Conservation (phyloP, 1,140 invertebrate genomes). For the Coenobita brevimanus region DNA sequence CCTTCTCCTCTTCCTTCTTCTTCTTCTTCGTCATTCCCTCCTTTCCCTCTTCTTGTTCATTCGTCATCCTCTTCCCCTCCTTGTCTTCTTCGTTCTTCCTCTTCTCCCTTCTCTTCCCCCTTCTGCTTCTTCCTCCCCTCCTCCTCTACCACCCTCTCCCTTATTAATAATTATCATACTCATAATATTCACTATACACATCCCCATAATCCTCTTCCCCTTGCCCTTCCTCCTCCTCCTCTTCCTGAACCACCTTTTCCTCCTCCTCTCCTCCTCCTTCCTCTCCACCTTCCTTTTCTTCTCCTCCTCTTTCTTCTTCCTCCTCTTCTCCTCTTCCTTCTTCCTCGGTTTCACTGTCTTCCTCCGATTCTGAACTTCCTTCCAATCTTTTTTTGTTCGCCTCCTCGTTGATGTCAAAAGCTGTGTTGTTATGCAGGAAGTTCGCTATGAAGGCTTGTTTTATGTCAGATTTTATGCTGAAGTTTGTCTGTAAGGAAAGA, state of each 20-base stretch:
- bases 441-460: constrained; percentile 18
- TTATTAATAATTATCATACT: background rate
- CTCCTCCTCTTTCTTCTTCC: background rate
- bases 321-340: background rate
- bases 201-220: background rate
- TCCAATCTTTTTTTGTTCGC: background rate
- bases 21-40: no score
- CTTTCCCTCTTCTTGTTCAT: no score
- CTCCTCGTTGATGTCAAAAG: background rate
- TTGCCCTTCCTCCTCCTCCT: background rate
- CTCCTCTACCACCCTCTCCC: background rate
- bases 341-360: background rate
- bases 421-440: constrained; percentile 19
- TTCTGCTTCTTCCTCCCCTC: background rate
- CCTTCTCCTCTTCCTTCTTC: no score
- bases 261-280: background rate
- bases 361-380: background rate
- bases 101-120: background rate
- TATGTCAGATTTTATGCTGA: constrained; percentile 22
- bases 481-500: constrained; percentile 5
- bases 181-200: background rate
- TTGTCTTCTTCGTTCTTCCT: background rate
- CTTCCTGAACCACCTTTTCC: background rate
- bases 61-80: no score
- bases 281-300: background rate